Evolutionary conservation across 2,888 invertebrate genomes (phyloP).

Genomic region (Orthosia incerta): DNA sequence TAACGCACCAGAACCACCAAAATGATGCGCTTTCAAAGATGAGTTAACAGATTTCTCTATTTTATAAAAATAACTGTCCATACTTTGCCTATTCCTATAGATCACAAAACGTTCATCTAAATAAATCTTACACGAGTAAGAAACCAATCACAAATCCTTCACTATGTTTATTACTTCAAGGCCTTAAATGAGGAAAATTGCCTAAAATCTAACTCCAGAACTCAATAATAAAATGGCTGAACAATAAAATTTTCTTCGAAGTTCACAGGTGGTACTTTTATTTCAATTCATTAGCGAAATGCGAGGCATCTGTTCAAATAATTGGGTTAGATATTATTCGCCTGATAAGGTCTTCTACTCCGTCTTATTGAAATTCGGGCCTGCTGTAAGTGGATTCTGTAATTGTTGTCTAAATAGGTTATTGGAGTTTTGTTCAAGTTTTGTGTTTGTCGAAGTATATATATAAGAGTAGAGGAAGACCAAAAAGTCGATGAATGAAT

Average conservation of each 20-base stretch:
- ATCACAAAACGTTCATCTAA: not conserved
- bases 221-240: constrained; percentile 56
- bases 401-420: constrained; percentile 22
- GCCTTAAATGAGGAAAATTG: constrained; percentile 1
- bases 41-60: too few species aligned
- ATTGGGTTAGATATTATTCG: constrained; percentile 67
- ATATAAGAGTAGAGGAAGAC: too few species aligned
- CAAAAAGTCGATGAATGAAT: too few species aligned
- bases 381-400: constrained; percentile 26
- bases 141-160: not conserved
- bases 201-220: constrained; percentile 37
- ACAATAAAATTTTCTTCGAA: constrained; percentile 56
- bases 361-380: constrained; percentile 55
- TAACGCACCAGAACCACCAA: too few species aligned
- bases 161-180: not conserved
- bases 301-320: constrained; percentile 69
- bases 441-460: too few species aligned
- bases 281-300: constrained; percentile 73
- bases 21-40: too few species aligned
- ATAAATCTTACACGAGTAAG: not conserved
- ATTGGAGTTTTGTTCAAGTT: not conserved
- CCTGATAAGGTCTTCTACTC: constrained; percentile 32
- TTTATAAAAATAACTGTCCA: too few species aligned
- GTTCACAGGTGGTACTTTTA: constrained; percentile 69
- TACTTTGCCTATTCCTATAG: too few species aligned